Percentiles rank a stretch among this genome's conserved stretches.
phyloP scores from a whole-genome alignment of 2,888 invertebrate species.

The Ormyrus labotus region DNA sequence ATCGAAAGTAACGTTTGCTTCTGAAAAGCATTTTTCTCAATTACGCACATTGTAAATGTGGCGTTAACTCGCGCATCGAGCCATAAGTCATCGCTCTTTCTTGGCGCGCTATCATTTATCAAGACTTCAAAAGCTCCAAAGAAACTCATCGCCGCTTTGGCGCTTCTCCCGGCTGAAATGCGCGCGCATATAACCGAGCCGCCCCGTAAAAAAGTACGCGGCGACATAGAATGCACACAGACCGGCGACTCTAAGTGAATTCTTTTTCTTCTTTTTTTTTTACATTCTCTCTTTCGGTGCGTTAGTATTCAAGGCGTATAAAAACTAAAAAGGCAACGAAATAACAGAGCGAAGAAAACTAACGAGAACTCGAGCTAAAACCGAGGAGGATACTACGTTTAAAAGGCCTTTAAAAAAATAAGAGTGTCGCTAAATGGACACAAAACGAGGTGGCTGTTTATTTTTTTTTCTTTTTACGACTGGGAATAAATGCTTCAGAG shows the following conservation, averaged over 20 bases:
- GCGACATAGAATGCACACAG: background rate
- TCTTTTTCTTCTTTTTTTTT: background rate
- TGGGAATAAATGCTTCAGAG: too few species aligned
- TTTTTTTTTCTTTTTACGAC: too few species aligned
- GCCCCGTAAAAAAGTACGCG: too few species aligned
- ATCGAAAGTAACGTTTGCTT: background rate
- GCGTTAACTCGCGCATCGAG: background rate
- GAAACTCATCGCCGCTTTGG: constrained; percentile 28
- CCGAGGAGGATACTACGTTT: too few species aligned
- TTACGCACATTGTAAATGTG: background rate
- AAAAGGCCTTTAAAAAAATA: background rate
- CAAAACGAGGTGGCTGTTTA: too few species aligned
- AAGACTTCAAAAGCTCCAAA: constrained; percentile 20
- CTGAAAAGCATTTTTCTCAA: constrained; percentile 5
- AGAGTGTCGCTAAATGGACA: too few species aligned
- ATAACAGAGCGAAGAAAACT: too few species aligned
- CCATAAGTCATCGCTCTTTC: constrained; percentile 36
- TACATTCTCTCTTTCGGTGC: too few species aligned
- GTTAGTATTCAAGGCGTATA: too few species aligned
- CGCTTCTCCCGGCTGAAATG: background rate
- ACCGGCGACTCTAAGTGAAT: constrained; percentile 16
- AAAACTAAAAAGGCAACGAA: too few species aligned
- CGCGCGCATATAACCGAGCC: background rate
- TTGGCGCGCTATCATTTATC: constrained; percentile 36
- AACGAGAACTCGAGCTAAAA: too few species aligned